Percentiles rank a stretch among this genome's conserved stretches.
Evolutionary conservation across 2,888 invertebrate species (phyloP).

Genomic region (Petrophora chlorosata): DNA sequence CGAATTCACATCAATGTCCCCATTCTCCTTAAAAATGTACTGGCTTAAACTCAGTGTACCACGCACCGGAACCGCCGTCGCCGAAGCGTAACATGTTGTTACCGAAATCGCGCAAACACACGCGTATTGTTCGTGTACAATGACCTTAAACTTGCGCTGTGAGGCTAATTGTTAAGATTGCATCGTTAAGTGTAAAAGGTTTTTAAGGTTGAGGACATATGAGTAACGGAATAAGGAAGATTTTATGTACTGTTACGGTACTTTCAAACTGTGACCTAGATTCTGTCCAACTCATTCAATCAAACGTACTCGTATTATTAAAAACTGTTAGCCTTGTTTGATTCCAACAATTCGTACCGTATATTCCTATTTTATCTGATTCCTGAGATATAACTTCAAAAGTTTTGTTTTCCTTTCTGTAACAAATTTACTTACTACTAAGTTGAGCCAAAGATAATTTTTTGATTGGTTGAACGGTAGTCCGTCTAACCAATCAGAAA

Average conservation of each 20-base stretch:
- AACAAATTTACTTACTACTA: no score
- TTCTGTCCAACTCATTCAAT: no score
- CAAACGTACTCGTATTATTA: no score
- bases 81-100: constrained; percentile 40
- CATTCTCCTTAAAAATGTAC: background rate
- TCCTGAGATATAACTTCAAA: no score
- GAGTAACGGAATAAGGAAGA: background rate
- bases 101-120: constrained; percentile 34
- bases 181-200: constrained; percentile 13
- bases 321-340: no score
- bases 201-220: background rate
- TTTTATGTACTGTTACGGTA: background rate
- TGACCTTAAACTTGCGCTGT: constrained; percentile 40
- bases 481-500: no score
- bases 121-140: constrained; percentile 40
- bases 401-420: no score
- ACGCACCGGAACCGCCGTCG: constrained; percentile 21
- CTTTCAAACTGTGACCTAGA: background rate
- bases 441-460: no score
- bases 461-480: no score
- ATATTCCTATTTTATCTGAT: no score
- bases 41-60: constrained; percentile 20
- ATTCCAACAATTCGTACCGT: no score
- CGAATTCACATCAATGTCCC: no score
- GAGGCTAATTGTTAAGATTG: constrained; percentile 26